phyloP scores from a whole-genome alignment of 2,888 invertebrate genomes.

The Physocephala rufipes region DNA sequence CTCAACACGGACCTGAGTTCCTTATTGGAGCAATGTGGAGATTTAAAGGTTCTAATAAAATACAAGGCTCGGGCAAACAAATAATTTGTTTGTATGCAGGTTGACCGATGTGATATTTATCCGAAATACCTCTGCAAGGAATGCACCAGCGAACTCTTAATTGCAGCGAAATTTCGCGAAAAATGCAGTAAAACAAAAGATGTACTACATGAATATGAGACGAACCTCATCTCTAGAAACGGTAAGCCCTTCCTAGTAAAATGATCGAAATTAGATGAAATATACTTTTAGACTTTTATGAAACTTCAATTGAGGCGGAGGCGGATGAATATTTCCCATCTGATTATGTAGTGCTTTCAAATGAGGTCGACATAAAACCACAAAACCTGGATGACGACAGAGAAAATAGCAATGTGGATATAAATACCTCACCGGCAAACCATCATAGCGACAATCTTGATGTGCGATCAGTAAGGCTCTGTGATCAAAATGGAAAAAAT shows the following conservation, averaged over 20 bases:
- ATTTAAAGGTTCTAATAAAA: constrained; percentile 43
- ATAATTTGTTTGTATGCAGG: constrained; percentile 44
- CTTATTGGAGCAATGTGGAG: constrained; percentile 55
- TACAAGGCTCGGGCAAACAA: background rate
- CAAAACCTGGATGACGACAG: background rate
- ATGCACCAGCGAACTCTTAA: constrained; percentile 59
- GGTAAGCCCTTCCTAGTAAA: background rate
- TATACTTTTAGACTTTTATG: background rate
- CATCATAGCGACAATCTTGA: background rate
- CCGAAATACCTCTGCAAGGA: constrained; percentile 60
- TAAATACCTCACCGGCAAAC: background rate
- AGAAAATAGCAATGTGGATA: background rate
- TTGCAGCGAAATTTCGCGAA: constrained; percentile 58
- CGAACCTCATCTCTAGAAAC: constrained; percentile 6
- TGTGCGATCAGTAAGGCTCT: background rate
- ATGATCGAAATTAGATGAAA: constrained; percentile 16
- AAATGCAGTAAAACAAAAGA: constrained; percentile 57
- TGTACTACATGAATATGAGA: constrained; percentile 41
- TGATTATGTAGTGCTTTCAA: background rate
- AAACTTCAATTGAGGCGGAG: constrained; percentile 22
- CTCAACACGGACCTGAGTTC: constrained; percentile 54
- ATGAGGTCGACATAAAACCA: background rate
- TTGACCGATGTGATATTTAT: constrained; percentile 51
- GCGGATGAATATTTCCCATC: background rate
- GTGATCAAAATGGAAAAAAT: background rate